Evolutionary conservation across 2,797 vertebrate genomes (phyloP).

Genomic region (Hipposideros larvatus): DNA sequence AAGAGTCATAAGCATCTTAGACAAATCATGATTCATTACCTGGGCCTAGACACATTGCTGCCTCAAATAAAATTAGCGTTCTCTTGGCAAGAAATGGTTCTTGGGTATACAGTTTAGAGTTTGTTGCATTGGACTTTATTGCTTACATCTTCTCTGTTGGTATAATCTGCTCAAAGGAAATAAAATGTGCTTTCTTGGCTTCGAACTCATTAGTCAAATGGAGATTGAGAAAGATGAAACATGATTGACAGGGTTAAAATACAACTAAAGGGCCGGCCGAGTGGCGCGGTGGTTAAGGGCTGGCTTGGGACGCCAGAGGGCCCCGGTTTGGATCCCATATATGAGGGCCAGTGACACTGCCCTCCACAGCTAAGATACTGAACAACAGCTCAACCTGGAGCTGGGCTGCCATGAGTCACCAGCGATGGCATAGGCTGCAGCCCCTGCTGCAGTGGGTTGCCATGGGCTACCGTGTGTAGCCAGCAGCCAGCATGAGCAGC

Average conservation of each 20-base stretch:
- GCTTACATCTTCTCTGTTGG: not conserved
- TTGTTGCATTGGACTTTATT: not conserved
- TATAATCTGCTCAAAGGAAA: slow-evolving; percentile 45
- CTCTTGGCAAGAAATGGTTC: not conserved
- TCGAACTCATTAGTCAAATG: not conserved
- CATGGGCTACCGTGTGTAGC: no score
- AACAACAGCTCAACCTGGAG: no score
- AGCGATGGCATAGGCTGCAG: no score
- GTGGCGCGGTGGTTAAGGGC: no score
- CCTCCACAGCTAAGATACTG: no score
- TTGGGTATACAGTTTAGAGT: not conserved
- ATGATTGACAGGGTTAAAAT: not conserved
- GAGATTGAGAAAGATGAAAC: not conserved
- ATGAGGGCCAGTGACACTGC: no score
- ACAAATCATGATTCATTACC: not conserved
- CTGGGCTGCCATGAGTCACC: no score
- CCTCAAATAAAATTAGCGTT: not conserved
- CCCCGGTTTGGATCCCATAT: no score
- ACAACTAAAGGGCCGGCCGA: no score
- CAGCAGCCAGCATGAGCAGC: no score
- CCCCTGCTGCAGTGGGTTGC: no score
- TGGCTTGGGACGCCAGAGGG: no score
- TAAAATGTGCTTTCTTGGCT: slow-evolving; percentile 16
- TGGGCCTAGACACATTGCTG: not conserved
- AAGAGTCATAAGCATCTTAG: not conserved